Evolutionary conservation across 2,888 invertebrate species (phyloP), one percentile per base, ranked within the genome.

Genomic region (Diabrotica balteata): DNA sequence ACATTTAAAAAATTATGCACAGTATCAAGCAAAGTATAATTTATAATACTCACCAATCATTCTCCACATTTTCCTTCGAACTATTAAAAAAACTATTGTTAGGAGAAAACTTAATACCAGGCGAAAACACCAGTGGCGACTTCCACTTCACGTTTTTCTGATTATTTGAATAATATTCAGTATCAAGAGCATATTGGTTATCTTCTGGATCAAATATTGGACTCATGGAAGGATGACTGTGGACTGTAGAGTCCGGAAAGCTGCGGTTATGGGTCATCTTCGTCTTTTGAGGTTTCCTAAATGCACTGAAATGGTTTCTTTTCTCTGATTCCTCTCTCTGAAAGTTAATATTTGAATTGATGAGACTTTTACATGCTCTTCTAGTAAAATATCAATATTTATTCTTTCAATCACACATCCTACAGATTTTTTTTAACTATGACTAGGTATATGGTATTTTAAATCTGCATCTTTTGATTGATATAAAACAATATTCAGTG

Each of bases 51-150:
- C 32, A 32, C 32, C 32, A 32, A 4, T 32, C 32, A 32, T 32
- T 32, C 3, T 32, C 32, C 4, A 32, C 32, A 32, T 32, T 32
- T 32, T 32, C 32, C 32, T 32, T 32, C 4, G 32, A 32, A 32
- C 32, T 32, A 32, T 32, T 32, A 32, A 7, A 4, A 22, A 52
- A 22, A 22, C 49, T 11, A 8, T 72, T 67, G 60, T 76, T 75
- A 0, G 81, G 79, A 0, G 81, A 79, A 73, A 74, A 79, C 67
- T 79, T 81, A 8, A 71, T 67, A 9, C 71, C 67, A 5, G 81
- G 81, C 2, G 81, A 81, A 66, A 71, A 74, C 22, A 80, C 74
- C 46, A 82, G 70, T 4, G 82, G 82, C 3, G 80, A 81, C 59
- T 80, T 75, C 82, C 82, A 82, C n/a, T 75, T 78, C 10, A 82